Conservation (phyloP, 2,888 invertebrate species). For the Melinopterus prodromus region DNA sequence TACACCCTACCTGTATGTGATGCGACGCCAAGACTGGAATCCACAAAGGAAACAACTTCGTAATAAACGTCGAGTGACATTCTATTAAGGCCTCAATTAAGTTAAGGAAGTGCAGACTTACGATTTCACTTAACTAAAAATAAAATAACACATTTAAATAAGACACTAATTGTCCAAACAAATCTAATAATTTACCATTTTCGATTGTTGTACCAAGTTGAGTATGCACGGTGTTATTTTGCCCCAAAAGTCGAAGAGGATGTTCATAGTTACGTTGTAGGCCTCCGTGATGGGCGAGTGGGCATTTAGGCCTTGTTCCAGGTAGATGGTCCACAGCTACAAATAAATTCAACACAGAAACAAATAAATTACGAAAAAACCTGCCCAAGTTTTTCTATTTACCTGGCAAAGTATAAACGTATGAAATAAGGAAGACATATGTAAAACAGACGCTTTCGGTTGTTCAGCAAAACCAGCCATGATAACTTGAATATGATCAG, state of each 20-base stretch:
- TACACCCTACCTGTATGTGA: slow-evolving; percentile 72
- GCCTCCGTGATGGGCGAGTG: slow-evolving; percentile 75
- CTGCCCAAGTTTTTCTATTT: slow-evolving; percentile 41
- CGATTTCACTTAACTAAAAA: slow-evolving; percentile 92
- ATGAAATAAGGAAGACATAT: slow-evolving; percentile 96
- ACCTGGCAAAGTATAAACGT: slow-evolving; percentile 97
- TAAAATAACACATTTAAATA: slow-evolving; percentile 30
- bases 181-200: slow-evolving; percentile 73
- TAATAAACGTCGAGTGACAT: slow-evolving; percentile 91
- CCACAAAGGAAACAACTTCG: slow-evolving; percentile 94
- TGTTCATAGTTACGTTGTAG: slow-evolving; percentile 77
- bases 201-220: slow-evolving; percentile 90
- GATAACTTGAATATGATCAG: slow-evolving; percentile 96
- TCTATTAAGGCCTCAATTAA: slow-evolving; percentile 94
- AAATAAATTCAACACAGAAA: slow-evolving; percentile 39
- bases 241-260: slow-evolving; percentile 97
- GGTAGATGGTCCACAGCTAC: slow-evolving; percentile 95
- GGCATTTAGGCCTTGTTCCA: slow-evolving; percentile 84
- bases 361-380: not conserved
- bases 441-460: slow-evolving; percentile 87
- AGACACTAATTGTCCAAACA: not conserved
- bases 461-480: slow-evolving; percentile 97
- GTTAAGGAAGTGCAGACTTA: slow-evolving; percentile 95
- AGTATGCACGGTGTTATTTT: slow-evolving; percentile 96
- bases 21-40: slow-evolving; percentile 95